Evolutionary conservation across 2,113 vertebrate species (phyloP).

Genomic region (Physeter macrocephalus): DNA sequence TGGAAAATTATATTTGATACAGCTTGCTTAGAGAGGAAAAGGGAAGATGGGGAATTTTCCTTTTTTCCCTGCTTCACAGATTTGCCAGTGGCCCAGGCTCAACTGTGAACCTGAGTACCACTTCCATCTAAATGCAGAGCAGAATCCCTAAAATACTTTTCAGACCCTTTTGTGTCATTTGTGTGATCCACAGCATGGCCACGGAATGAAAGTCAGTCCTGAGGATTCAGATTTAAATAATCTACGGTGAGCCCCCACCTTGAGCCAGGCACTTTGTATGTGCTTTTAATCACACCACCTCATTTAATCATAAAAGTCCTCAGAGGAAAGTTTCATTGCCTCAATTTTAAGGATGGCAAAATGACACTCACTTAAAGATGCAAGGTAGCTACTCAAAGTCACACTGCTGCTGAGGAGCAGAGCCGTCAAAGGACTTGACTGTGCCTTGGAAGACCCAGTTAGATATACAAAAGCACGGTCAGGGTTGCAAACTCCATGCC

Average conservation of each 20-base stretch:
- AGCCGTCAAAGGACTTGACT: neutral
- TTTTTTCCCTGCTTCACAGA: neutral
- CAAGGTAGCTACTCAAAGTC: neutral
- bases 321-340: neutral
- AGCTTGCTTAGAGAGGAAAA: neutral
- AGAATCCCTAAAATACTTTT: neutral
- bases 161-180: neutral
- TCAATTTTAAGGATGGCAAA: constrained; percentile 17
- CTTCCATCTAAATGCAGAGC: neutral
- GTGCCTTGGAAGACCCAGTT: neutral
- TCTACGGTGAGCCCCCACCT: neutral
- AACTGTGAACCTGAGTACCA: neutral
- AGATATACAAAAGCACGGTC: neutral
- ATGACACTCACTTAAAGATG: neutral
- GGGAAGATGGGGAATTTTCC: neutral
- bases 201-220: neutral
- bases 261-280: neutral
- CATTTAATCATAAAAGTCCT: neutral
- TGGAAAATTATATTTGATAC: neutral
- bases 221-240: neutral
- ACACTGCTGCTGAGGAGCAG: neutral
- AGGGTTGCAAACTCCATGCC: neutral
- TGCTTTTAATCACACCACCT: neutral
- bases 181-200: neutral
- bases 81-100: neutral